A percentile compares a stretch with the other conserved stretches of the same genome.
Evolutionary conservation across 35 echinoderm and acorn worm genomes (phyloP).

Genomic region (Holothuria glaberrima): DNA sequence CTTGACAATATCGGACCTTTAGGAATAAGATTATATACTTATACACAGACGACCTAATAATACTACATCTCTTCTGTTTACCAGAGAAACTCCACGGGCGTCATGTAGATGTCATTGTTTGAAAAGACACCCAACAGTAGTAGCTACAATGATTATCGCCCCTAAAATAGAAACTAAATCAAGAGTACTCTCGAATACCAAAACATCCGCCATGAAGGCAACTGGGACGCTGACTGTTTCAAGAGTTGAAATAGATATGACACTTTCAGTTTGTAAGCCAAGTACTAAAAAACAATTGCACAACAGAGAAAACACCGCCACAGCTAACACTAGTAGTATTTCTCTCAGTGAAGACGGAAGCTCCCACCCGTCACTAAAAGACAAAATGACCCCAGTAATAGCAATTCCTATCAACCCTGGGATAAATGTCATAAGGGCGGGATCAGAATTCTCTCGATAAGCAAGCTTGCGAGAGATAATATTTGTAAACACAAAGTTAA

Average conservation of each 20-base stretch:
- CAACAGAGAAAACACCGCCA: background rate
- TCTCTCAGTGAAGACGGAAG: background rate
- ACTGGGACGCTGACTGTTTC: background rate
- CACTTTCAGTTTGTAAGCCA: conserved; percentile 5
- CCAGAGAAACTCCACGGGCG: too few relatives aligned
- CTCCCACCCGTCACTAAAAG: background rate
- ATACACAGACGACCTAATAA: too few relatives aligned
- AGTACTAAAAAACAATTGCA: conserved; percentile 1
- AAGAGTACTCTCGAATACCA: background rate
- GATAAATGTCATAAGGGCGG: background rate
- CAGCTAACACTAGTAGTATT: background rate
- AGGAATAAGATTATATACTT: too few relatives aligned
- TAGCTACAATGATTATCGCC: background rate
- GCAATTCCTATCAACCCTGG: background rate
- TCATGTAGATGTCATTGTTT: too few relatives aligned
- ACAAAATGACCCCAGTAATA: background rate
- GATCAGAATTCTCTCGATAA: conserved; percentile 9
- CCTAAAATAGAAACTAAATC: conserved; percentile 24
- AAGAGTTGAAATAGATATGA: background rate
- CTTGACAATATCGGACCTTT: too few relatives aligned
- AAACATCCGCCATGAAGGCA: background rate
- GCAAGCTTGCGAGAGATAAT: conserved; percentile 27
- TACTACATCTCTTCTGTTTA: too few relatives aligned
- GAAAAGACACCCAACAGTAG: background rate
- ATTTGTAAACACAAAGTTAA: background rate